Evolutionary conservation across 2,888 invertebrate species (phyloP).

Genomic region (Koerneria pararmatus): DNA sequence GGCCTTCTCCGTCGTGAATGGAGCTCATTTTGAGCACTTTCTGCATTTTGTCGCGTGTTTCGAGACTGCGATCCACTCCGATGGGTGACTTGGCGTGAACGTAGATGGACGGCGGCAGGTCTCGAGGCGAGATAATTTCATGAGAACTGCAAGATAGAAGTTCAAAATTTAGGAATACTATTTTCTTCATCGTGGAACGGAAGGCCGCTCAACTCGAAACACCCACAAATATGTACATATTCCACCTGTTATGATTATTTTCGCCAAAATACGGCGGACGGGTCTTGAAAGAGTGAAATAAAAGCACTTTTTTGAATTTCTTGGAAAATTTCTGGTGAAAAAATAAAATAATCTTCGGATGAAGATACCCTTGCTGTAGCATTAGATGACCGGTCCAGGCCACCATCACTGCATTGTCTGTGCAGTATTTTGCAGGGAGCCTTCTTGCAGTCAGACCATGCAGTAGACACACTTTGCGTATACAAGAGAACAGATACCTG

Average conservation of each 20-base stretch:
- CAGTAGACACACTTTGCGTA: too few species aligned
- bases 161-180: too few species aligned
- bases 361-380: conserved; percentile 30
- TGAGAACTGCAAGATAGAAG: conserved; percentile 21
- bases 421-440: conserved; percentile 79
- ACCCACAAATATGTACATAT: too few species aligned
- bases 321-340: too few species aligned
- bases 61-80: conserved; percentile 31
- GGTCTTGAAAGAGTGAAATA: not conserved
- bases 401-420: conserved; percentile 97
- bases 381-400: conserved; percentile 70
- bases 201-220: too few species aligned
- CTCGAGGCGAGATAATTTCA: conserved; percentile 25
- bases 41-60: too few species aligned
- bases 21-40: too few species aligned
- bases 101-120: conserved; percentile 40
- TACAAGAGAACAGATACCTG: too few species aligned
- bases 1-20: too few species aligned
- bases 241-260: too few species aligned
- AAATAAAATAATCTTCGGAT: not conserved
- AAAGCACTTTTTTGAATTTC: not conserved
- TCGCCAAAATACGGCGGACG: not conserved
- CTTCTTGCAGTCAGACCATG: too few species aligned
- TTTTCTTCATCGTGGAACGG: too few species aligned
- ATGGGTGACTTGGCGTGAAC: conserved; percentile 38